Conservation (phyloP, 2,888 invertebrate genomes). For the Achlya flavicornis region DNA sequence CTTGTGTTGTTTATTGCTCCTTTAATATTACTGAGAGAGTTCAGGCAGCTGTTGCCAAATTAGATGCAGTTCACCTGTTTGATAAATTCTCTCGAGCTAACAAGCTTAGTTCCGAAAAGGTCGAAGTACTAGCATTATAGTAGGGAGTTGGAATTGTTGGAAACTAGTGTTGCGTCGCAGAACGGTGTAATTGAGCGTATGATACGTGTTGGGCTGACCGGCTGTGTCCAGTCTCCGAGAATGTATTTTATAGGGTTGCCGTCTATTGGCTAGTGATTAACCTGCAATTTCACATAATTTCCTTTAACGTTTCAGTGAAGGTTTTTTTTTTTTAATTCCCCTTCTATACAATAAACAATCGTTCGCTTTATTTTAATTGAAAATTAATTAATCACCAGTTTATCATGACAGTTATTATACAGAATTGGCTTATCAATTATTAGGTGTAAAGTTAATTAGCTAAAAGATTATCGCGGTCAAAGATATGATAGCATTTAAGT, state of each 20-base stretch:
- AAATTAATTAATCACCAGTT: background rate
- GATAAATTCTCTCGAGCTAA: slow-evolving; percentile 32
- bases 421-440: background rate
- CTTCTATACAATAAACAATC: background rate
- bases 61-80: slow-evolving; percentile 35
- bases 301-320: background rate
- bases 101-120: slow-evolving; percentile 33
- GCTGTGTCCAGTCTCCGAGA: slow-evolving; percentile 64
- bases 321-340: background rate
- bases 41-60: slow-evolving; percentile 28
- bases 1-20: slow-evolving; percentile 13
- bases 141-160: slow-evolving; percentile 30
- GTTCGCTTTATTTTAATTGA: background rate
- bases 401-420: background rate
- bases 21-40: slow-evolving; percentile 15
- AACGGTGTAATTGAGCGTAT: slow-evolving; percentile 74
- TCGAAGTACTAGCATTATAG: slow-evolving; percentile 32
- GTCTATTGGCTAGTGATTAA: slow-evolving; percentile 23
- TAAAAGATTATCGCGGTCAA: slow-evolving; percentile 28
- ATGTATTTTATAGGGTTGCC: slow-evolving; percentile 57
- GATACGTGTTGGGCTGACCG: slow-evolving; percentile 65
- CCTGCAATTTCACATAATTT: background rate
- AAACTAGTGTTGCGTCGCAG: slow-evolving; percentile 41
- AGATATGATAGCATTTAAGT: slow-evolving; percentile 31
- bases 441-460: slow-evolving; percentile 32